These are phyloP conservation scores for Brachionus rubens DNA, from an alignment of 1,140 invertebrate species.

Conservation along the genomic window DNA sequence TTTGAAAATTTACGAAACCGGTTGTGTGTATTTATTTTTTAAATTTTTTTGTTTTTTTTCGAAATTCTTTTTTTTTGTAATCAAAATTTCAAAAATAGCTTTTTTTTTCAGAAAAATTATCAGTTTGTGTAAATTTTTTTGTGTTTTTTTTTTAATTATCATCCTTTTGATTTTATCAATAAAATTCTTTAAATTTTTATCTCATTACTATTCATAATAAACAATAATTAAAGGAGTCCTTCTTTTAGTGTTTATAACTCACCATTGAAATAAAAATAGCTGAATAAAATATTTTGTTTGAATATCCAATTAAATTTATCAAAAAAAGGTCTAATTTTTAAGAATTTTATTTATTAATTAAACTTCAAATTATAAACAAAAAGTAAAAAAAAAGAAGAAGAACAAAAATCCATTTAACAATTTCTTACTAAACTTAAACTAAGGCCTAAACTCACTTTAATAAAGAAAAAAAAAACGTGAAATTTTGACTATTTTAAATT, in stretches of 20 bases:
- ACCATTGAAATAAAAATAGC: no score
- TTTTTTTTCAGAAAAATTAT: not conserved
- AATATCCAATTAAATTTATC: no score
- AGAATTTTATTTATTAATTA: no score
- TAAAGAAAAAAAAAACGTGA: not conserved
- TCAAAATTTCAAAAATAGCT: not conserved
- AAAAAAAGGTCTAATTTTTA: no score
- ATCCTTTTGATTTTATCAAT: not conserved
- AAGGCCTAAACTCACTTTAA: not conserved
- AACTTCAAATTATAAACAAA: no score
- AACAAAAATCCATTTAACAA: no score
- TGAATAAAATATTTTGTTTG: no score
- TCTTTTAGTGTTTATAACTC: not conserved
- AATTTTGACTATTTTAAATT: not conserved
- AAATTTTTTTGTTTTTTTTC: slow-evolving; percentile 3
- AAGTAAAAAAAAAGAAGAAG: no score
- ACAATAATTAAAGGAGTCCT: not conserved
- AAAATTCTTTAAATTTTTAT: not conserved
- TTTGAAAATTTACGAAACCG: not conserved
- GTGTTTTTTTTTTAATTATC: not conserved
- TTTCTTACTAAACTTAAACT: not conserved
- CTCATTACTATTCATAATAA: not conserved
- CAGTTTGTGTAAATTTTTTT: not conserved
- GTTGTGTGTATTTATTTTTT: slow-evolving; percentile 5
- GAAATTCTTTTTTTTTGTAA: not conserved